Evolutionary conservation across 2,113 vertebrate species (phyloP), one percentile per base, ranked within the genome.

Genomic region (Mobula birostris): DNA sequence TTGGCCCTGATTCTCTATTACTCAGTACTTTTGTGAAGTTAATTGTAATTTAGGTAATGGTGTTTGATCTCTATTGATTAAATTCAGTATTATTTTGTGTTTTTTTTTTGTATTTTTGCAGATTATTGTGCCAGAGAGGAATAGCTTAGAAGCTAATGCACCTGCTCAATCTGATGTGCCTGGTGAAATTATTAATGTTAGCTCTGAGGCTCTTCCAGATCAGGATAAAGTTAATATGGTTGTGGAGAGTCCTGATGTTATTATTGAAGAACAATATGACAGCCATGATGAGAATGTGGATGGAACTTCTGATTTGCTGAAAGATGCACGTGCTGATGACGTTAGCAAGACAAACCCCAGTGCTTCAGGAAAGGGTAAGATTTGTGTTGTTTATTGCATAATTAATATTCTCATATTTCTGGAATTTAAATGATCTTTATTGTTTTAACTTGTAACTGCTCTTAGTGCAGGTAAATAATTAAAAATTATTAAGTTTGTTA

Each of bases 81-180:
- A 17, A 7, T 66, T 7, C 94, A 95, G 92, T 95, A 80, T 88
- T 94, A 94, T 94, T 94, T 94, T 70, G 92, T 48, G 94, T 94
- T 94, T 76, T 94, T 94, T 94, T 95, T 94, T 95, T 94, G 95
- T 36, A 80, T 74, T 94, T 95, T 87, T 96, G 83, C 95, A 99
- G 99, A 97, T 98, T 94, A 96, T 98, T 96, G 97, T 97, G 95
- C 96, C 97, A 48, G 98, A 97, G 94, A 96, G 94, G 80, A 95
- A 94, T 94, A 96, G 98, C 85, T 97, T 92, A 95, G 97, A 98
- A 94, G 95, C 96, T 94, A 98, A 98, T 94, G 96, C 96, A 56
- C 82, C 95, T 24, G 96, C 96, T 94, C 97, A 97, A 95, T 95
- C 97, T 80, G 94, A 94, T 0, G 4, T 95, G 94, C 94, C 96